These are phyloP conservation scores for Danio rerio DNA, from an alignment of 2,113 vertebrate genomes.

Conservation along the genomic window GRCz12tu NC_133191.1:32483501-32484000, in stretches of 20 bases:
- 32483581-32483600: constrained; percentile 44
- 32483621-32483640: neutral
- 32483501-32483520: constrained; percentile 23
- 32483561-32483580: constrained; percentile 29
- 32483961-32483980: constrained; percentile 19
- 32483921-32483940: neutral
- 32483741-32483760: too few relatives aligned
- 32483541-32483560: constrained; percentile 31
- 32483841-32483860: too few relatives aligned
- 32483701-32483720: neutral
- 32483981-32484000: constrained; percentile 1
- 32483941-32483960: constrained; percentile 36
- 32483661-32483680: constrained; percentile 25
- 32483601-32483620: constrained; percentile 23
- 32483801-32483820: too few relatives aligned
- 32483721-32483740: constrained; percentile 32
- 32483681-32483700: neutral
- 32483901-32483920: too few relatives aligned
- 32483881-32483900: too few relatives aligned
- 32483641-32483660: constrained; percentile 46
- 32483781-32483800: too few relatives aligned
- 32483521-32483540: constrained; percentile 36
- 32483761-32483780: too few relatives aligned
- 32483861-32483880: too few relatives aligned
- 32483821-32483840: too few relatives aligned